phyloP scores from a whole-genome alignment of 2,113 vertebrate genomes.

The Mormyrus iriodes region DNA sequence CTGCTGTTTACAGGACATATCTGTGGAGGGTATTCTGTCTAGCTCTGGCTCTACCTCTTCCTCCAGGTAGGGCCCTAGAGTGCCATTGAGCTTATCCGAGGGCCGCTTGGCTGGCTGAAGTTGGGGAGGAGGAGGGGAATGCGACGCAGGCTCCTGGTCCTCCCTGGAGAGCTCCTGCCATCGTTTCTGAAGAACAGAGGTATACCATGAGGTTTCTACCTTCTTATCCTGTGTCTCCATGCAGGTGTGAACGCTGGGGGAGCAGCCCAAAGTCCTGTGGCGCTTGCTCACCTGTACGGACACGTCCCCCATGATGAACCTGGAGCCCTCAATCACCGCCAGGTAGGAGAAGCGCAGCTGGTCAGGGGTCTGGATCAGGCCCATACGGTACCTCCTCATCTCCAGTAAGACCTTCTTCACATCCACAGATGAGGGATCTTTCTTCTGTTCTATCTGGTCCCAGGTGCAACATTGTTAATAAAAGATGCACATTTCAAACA shows the following conservation, averaged over 20 bases:
- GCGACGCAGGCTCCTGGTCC: constrained; percentile 67
- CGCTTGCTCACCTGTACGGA: constrained; percentile 67
- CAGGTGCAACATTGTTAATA: neutral
- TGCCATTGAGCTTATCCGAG: constrained; percentile 70
- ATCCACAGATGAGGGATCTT: constrained; percentile 74
- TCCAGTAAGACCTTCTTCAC: constrained; percentile 86
- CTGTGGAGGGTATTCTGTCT: constrained; percentile 42
- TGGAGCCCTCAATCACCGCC: constrained; percentile 92
- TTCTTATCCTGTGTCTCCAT: neutral
- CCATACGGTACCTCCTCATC: constrained; percentile 93
- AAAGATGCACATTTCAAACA: neutral
- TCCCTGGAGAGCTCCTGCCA: constrained; percentile 82
- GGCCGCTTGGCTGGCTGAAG: constrained; percentile 50
- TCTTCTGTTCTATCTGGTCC: constrained; percentile 78
- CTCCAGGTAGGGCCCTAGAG: constrained; percentile 49
- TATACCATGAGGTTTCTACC: neutral
- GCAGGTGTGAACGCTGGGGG: neutral
- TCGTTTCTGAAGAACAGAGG: constrained; percentile 56
- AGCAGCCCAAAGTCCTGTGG: neutral
- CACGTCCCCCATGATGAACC: constrained; percentile 68
- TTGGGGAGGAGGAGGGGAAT: constrained; percentile 52
- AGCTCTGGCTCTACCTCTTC: constrained; percentile 45
- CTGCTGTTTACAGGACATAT: constrained; percentile 50
- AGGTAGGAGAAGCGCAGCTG: constrained; percentile 97
- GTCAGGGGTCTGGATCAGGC: constrained; percentile 94